These are phyloP conservation scores for Isoperla grammatica DNA, from an alignment of 2,888 invertebrate genomes.

Conservation along the genomic window DNA sequence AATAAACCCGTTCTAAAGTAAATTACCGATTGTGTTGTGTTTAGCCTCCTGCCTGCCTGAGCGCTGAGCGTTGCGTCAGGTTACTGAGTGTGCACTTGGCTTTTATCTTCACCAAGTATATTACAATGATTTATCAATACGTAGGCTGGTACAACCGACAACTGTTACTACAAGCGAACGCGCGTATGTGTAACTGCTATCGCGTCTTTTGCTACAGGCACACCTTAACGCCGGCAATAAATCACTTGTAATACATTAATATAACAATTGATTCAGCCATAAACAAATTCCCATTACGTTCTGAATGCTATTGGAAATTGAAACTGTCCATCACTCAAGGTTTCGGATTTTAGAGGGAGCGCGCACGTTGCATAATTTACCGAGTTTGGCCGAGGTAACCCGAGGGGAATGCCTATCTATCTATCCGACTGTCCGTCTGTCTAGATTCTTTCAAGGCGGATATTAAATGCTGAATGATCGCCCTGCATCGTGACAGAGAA, in stretches of 20 bases:
- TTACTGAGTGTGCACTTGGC: too few species aligned
- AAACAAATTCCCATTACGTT: slow-evolving; percentile 16
- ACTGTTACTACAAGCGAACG: too few species aligned
- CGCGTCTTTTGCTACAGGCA: background rate
- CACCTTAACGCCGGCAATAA: slow-evolving; percentile 4
- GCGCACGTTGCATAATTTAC: slow-evolving; percentile 5
- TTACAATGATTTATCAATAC: too few species aligned
- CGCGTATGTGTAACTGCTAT: too few species aligned
- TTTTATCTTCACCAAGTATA: too few species aligned
- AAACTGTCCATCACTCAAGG: slow-evolving; percentile 7
- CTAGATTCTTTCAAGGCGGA: background rate
- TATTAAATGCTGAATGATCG: background rate
- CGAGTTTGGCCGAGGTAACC: background rate
- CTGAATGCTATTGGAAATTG: slow-evolving; percentile 12
- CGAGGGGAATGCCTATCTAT: background rate
- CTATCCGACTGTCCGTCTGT: background rate
- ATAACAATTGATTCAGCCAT: slow-evolving; percentile 12
- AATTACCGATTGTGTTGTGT: too few species aligned
- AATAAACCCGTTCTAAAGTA: slow-evolving; percentile 2
- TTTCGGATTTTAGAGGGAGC: background rate
- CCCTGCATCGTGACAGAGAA: background rate
- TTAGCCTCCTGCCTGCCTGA: too few species aligned
- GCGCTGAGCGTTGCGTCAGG: too few species aligned
- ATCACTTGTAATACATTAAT: slow-evolving; percentile 9
- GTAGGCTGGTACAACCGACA: too few species aligned